These are phyloP conservation scores for Micrasema longulum DNA, from an alignment of 1,140 invertebrate species.

Conservation along the genomic window DNA sequence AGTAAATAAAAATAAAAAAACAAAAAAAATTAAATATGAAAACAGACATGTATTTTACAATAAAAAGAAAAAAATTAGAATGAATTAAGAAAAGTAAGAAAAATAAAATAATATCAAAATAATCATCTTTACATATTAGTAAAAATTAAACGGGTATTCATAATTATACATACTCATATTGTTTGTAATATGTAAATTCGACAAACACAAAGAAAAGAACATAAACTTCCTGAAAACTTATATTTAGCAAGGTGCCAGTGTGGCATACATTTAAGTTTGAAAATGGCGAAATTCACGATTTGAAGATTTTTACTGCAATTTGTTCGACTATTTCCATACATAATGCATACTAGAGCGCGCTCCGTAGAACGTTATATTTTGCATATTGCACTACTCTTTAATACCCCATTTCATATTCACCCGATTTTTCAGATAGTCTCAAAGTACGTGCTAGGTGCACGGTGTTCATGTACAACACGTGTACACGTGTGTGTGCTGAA, in stretches of 20 bases:
- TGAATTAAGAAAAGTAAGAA: too few relatives aligned
- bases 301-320: conserved; percentile 12
- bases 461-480: not conserved
- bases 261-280: not conserved
- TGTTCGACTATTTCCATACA: conserved; percentile 17
- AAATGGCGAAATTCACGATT: conserved; percentile 16
- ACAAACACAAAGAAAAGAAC: too few relatives aligned
- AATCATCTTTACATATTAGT: too few relatives aligned
- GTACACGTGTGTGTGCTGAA: not conserved
- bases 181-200: too few relatives aligned
- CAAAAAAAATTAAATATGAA: too few relatives aligned
- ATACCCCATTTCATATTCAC: conserved; percentile 23
- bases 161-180: too few relatives aligned
- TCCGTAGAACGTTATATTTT: not conserved
- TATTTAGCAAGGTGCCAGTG: conserved; percentile 13
- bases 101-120: too few relatives aligned
- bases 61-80: too few relatives aligned
- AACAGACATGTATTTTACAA: too few relatives aligned
- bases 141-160: too few relatives aligned
- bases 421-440: not conserved
- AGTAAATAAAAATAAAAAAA: too few relatives aligned
- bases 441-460: not conserved
- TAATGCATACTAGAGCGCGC: not conserved
- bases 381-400: conserved; percentile 19
- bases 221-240: not conserved